Base-by-base conservation (phyloP, 2,888 invertebrate genomes). In the Rhorus exstirpatorius region DNA sequence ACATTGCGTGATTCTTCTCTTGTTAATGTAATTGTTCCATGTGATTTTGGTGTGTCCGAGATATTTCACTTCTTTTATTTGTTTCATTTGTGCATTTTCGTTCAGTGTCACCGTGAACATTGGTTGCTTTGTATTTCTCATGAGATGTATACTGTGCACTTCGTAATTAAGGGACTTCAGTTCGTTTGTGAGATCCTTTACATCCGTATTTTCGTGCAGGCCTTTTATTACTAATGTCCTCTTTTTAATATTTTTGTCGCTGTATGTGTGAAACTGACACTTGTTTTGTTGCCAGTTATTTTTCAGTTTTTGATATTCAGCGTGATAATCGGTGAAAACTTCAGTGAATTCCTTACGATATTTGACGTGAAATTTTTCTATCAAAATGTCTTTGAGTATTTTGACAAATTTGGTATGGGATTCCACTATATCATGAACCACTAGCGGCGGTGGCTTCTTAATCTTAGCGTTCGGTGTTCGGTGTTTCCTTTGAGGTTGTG, bases 21-120 rank as follows among this genome's bases (percentile, higher is more conserved):
- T 60, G 38, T 60, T 60, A 87, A 67, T 90, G 88, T 17, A 81
- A 76, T 3, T 82, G 87, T 2, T 49, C 78, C 19, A 86, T 65
- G 31, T 88, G 87, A 72, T 88, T 89, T 74, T 90, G 89, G 1
- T 85, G 84, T 3, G 87, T 79, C 75, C 72, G 1, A 87, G 35
- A 14, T 79, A 84, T 31, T 72, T 53, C 6, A 61, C 74, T 49
- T 84, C 72, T 7, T 82, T 84, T 6, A 87, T 19, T 44, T 84
- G 77, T 7, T 24, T 55, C 41, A 86, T 6, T 65, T 70, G 77
- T 21, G 21, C 60, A 8, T 79, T 79, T 8, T 67, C 77, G 10
- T 58, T n/a, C 0, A 87, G 10, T 7, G 85, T 79, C 3, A 85
- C 78, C 78, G 85, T 84, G 35, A 81, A 87, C 19, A 86, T 51